These are phyloP conservation scores for Aphidius ervi DNA, from an alignment of 1,140 invertebrate species.

Conservation along the genomic window DNA sequence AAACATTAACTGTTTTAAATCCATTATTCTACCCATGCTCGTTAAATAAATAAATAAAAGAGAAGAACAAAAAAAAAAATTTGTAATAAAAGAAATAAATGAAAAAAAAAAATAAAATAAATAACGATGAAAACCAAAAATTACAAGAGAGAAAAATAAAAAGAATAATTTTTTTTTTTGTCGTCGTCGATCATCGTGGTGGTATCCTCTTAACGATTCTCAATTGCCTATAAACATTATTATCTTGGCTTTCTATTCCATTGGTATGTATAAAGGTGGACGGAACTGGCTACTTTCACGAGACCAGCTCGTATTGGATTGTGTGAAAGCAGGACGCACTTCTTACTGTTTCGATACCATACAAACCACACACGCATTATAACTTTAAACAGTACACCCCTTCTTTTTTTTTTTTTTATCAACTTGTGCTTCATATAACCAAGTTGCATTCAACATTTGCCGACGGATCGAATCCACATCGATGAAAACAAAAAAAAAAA, in stretches of 20 bases:
- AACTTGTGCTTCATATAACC: too few relatives aligned
- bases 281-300: conserved; percentile 43
- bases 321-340: conserved; percentile 47
- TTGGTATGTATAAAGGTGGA: conserved; percentile 44
- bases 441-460: too few relatives aligned
- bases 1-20: conserved; percentile 1
- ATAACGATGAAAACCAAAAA: background rate
- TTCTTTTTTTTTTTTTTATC: too few relatives aligned
- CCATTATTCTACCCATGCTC: background rate
- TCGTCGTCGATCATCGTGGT: background rate
- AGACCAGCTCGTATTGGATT: conserved; percentile 40
- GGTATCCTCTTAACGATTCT: conserved; percentile 37
- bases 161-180: conserved; percentile 3
- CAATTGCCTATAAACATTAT: conserved; percentile 44
- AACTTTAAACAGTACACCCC: too few relatives aligned
- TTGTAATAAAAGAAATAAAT: background rate
- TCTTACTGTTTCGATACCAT: too few relatives aligned
- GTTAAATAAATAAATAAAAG: background rate
- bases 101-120: background rate
- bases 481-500: too few relatives aligned
- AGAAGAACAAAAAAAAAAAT: background rate
- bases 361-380: too few relatives aligned
- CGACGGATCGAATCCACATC: background rate
- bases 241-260: conserved; percentile 37
- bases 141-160: background rate